These are phyloP conservation scores for Myotis davidii DNA, from an alignment of 2,113 vertebrate genomes.

Conservation along the genomic window DNA sequence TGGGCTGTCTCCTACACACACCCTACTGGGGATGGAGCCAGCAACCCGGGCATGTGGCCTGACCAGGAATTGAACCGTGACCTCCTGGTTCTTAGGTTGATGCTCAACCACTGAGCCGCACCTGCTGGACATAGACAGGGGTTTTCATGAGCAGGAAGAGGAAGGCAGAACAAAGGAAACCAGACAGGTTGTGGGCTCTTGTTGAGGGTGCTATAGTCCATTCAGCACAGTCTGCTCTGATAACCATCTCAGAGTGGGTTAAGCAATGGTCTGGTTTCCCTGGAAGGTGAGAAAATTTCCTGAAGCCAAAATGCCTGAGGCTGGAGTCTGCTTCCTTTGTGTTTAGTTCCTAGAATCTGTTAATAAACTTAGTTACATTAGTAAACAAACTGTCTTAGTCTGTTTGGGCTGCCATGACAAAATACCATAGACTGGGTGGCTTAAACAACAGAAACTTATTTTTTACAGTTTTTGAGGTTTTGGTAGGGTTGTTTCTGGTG, in stretches of 20 bases:
- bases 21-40: no score
- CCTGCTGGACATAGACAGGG: no score
- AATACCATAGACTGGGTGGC: neutral
- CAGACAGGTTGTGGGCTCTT: neutral
- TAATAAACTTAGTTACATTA: neutral
- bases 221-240: neutral
- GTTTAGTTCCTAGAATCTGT: neutral
- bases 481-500: neutral
- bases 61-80: no score
- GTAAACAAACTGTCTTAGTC: neutral
- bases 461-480: neutral
- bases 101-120: no score
- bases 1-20: no score
- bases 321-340: neutral
- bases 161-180: neutral
- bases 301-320: neutral
- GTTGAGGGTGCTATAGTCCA: neutral
- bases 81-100: no score
- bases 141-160: neutral
- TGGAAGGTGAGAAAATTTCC: neutral
- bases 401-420: neutral
- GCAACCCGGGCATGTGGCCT: no score
- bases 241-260: neutral
- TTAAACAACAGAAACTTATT: neutral
- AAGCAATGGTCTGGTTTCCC: neutral